Evolutionary conservation across 1,140 invertebrate species (phyloP).

Genomic region (Sesamia nonagrioides): DNA sequence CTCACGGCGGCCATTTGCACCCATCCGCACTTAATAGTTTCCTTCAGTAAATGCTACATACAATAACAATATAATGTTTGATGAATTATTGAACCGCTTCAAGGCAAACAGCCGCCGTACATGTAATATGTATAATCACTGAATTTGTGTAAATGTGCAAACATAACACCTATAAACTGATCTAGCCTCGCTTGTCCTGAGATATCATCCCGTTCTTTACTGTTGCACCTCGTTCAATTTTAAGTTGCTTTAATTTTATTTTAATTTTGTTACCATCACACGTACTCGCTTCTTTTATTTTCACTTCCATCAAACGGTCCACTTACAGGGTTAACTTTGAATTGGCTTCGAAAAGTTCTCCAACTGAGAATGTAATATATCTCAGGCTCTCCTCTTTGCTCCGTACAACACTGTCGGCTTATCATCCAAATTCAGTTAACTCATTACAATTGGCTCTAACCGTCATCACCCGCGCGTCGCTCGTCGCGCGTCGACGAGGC

Average conservation of each 20-base stretch:
- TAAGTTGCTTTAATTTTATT: constrained; percentile 85
- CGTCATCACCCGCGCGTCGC: constrained; percentile 65
- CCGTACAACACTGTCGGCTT: constrained; percentile 87
- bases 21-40: constrained; percentile 39
- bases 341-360: constrained; percentile 87
- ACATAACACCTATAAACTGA: constrained; percentile 83
- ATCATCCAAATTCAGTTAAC: constrained; percentile 85
- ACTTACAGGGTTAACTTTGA: constrained; percentile 87
- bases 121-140: constrained; percentile 74
- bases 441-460: constrained; percentile 87
- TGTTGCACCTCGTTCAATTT: constrained; percentile 87
- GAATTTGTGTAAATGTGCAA: constrained; percentile 85
- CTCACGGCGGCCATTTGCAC: constrained; percentile 67
- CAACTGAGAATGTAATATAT: constrained; percentile 87
- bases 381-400: constrained; percentile 96
- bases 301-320: constrained; percentile 86
- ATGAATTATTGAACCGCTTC: constrained; percentile 15
- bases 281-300: constrained; percentile 86
- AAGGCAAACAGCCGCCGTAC: constrained; percentile 60
- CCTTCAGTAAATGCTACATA: constrained; percentile 30
- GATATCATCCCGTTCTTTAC: constrained; percentile 85
- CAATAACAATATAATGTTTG: constrained; percentile 16
- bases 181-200: constrained; percentile 86
- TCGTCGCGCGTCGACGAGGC: constrained; percentile 26
- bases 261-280: constrained; percentile 82